These are phyloP conservation scores for Halesus radiatus DNA, from an alignment of 1,140 invertebrate genomes.

Conservation along the genomic window DNA sequence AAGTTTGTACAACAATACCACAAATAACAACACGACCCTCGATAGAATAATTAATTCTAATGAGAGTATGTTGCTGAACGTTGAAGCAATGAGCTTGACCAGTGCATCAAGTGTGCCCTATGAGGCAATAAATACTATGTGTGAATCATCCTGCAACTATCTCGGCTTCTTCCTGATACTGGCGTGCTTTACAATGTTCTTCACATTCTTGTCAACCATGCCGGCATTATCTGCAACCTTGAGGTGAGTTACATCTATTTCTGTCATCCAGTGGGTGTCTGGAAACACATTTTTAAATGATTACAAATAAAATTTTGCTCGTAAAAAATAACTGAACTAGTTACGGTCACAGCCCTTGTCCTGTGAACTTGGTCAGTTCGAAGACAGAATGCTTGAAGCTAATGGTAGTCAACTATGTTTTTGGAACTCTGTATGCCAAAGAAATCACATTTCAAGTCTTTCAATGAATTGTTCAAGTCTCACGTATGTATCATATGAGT, in stretches of 20 bases:
- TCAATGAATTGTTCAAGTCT: too few species aligned
- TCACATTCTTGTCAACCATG: conserved; percentile 84
- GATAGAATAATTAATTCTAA: conserved; percentile 7
- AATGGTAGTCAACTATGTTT: too few species aligned
- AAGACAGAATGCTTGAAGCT: too few species aligned
- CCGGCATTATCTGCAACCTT: conserved; percentile 83
- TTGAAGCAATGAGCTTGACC: conserved; percentile 21
- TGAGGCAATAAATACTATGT: conserved; percentile 76
- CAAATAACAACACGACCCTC: background rate
- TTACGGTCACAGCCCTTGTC: too few species aligned
- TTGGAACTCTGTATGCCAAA: too few species aligned
- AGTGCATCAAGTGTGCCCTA: conserved; percentile 59
- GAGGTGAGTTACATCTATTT: conserved; percentile 67
- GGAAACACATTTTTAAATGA: too few species aligned
- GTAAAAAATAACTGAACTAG: too few species aligned
- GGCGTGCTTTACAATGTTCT: conserved; percentile 80
- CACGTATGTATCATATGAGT: too few species aligned
- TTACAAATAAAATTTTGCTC: too few species aligned
- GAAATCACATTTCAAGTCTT: too few species aligned
- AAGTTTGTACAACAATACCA: background rate
- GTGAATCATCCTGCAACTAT: conserved; percentile 74
- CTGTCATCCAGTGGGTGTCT: too few species aligned
- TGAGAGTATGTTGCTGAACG: conserved; percentile 10
- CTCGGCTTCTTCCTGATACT: conserved; percentile 78
- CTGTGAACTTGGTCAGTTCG: too few species aligned